Percentiles rank a stretch among this genome's conserved stretches.
phyloP scores from a whole-genome alignment of 2,113 vertebrate species.

The Sturnira hondurensis region DNA sequence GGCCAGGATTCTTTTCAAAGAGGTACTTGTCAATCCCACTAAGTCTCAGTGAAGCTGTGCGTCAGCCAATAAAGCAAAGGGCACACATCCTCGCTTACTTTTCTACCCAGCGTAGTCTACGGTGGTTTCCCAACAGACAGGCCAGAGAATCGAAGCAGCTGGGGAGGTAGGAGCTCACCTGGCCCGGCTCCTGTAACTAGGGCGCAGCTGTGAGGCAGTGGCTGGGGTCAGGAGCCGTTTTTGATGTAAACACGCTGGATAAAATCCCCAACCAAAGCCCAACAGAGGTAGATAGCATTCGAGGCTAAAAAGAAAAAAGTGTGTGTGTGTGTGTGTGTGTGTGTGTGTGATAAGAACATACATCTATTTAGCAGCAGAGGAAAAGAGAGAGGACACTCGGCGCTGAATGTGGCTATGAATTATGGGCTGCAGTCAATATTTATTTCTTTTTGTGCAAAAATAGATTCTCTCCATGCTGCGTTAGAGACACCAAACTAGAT shows the following conservation, averaged over 20 bases:
- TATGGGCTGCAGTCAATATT: not conserved
- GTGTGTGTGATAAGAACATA: too few species aligned
- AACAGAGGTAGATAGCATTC: not conserved
- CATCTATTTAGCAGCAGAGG: not conserved
- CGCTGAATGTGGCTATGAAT: not conserved
- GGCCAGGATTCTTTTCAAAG: not conserved
- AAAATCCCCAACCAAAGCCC: not conserved
- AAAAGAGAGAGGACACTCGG: not conserved
- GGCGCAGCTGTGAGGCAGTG: not conserved
- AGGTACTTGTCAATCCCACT: not conserved
- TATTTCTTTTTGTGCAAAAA: not conserved
- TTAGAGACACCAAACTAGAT: not conserved
- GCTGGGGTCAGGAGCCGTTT: not conserved
- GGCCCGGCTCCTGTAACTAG: constrained; percentile 23
- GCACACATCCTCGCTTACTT: not conserved
- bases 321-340: too few species aligned
- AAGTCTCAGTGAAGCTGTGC: not conserved
- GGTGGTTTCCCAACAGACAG: constrained; percentile 72
- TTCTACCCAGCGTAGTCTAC: not conserved
- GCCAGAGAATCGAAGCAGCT: constrained; percentile 47
- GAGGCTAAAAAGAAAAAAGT: not conserved
- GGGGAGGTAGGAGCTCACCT: not conserved
- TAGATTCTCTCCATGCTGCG: not conserved
- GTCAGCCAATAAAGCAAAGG: not conserved
- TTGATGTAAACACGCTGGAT: not conserved